A percentile compares a stretch with the other conserved stretches of the same genome.
Evolutionary conservation across 2,113 vertebrate genomes (phyloP).

Genomic region (Dendropsophus ebraccatus): DNA sequence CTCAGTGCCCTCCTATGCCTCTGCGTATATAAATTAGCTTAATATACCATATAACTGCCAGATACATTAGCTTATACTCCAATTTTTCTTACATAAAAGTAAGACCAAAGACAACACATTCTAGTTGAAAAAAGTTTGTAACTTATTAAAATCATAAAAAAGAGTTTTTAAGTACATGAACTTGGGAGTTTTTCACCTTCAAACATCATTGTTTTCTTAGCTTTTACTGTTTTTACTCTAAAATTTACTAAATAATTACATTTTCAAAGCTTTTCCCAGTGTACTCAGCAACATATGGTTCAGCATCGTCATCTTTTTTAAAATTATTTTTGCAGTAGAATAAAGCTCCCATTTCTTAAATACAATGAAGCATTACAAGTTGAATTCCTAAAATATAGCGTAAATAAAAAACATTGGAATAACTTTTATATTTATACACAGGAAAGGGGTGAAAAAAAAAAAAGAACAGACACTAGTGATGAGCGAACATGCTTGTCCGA

Average conservation of each 20-base stretch:
- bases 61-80: background rate
- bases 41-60: background rate
- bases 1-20: background rate
- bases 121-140: too few species aligned
- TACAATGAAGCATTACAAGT: background rate
- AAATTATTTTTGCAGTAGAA: background rate
- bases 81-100: background rate
- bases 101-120: background rate
- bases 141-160: background rate
- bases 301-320: too few species aligned
- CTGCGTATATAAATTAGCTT: constrained; percentile 3
- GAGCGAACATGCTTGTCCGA: too few species aligned
- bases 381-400: background rate
- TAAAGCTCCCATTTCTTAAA: background rate
- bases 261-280: background rate
- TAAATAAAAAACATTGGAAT: background rate
- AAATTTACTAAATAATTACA: background rate
- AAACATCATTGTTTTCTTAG: background rate
- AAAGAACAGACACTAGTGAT: too few species aligned
- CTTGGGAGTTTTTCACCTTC: background rate
- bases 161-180: background rate
- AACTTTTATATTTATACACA: too few species aligned
- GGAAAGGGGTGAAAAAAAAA: too few species aligned
- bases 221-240: background rate
- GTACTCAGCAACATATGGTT: background rate